phyloP scores from a whole-genome alignment of 2,888 invertebrate genomes.

The Pyrrhosoma nymphula region DNA sequence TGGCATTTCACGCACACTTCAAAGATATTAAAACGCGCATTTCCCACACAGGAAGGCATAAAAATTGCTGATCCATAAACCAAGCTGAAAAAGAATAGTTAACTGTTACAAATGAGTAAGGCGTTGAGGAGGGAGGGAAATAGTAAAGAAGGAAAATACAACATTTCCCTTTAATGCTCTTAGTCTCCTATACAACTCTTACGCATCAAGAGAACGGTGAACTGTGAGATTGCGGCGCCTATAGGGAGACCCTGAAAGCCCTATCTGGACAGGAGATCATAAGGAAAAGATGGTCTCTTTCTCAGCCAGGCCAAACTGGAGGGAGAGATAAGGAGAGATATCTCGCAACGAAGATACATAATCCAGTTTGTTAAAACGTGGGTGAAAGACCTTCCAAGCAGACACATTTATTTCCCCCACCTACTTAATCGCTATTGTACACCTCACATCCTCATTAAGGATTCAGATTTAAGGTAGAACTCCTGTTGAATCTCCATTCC shows the following conservation, averaged over 20 bases:
- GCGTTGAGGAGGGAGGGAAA: background rate
- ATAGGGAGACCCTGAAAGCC: background rate
- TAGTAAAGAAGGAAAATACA: background rate
- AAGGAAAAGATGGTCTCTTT: background rate
- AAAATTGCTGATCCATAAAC: too few species aligned
- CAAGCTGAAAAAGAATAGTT: background rate
- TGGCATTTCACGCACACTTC: too few species aligned
- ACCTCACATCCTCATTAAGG: background rate
- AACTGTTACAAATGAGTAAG: background rate
- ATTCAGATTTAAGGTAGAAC: background rate
- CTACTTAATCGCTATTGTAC: background rate
- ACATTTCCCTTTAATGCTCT: background rate
- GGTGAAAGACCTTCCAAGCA: background rate
- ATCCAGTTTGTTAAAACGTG: conserved; percentile 51
- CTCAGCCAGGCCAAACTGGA: background rate
- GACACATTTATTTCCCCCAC: background rate
- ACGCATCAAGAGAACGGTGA: background rate
- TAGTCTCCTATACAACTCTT: background rate
- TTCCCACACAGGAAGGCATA: too few species aligned
- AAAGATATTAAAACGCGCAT: too few species aligned
- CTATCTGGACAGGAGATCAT: background rate
- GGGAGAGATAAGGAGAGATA: background rate
- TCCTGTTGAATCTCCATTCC: background rate
- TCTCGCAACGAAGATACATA: conserved; percentile 49
- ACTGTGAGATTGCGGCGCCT: background rate